Evolutionary conservation across 2,797 vertebrate species (phyloP), one percentile per base, ranked within the genome.

Genomic region (Meda fulgida): DNA sequence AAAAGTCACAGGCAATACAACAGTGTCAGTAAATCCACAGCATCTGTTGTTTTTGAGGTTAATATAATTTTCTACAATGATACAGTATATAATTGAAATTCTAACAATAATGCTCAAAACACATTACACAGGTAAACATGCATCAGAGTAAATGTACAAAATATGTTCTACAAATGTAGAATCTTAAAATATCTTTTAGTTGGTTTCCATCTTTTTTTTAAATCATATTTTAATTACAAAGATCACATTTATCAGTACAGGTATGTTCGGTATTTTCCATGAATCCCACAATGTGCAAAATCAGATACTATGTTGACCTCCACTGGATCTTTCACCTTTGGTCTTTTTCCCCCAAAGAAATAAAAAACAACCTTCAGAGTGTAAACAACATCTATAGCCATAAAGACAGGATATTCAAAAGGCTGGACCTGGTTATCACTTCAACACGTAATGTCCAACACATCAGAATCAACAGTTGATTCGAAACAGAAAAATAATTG

Each of bases 351-450:
- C 23, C 23, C 29, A 7, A 16, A 78, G n/a, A 55, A 40, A 43
- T 19, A 46, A 34, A 82, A 23, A 34, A 40, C 5, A 71, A 60
- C 84, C 36, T 29, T 75, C 71, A 85, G 38, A 78, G 72, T 7
- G 16, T 58, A 79, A 79, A 63, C 70, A 63, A 84, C 83, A 83
- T 23, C 40, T 14, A 76, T 19, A 21, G 46, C 23, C 69, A 48
- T 26, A 31, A 48, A 81, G 66, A 81, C 77, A 81, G 77, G 38
- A 79, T 73, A 67, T 72, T 72, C 55, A 76, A 63, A 70, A 81
- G 63, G 43, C 80, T 78, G 63, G 83, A 83, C 38, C 26, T 26
- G 83, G 75, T 84, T 66, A 78, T 85, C 71, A 82, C 66, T 38
- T 78, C 26, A 83, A 73, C 63, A 72, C 43, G 29, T 38, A 51